A percentile compares a stretch with the other conserved stretches of the same genome.
phyloP scores from a whole-genome alignment of 92 coral and sea anemone genomes.

The Palythoa grandis region DNA sequence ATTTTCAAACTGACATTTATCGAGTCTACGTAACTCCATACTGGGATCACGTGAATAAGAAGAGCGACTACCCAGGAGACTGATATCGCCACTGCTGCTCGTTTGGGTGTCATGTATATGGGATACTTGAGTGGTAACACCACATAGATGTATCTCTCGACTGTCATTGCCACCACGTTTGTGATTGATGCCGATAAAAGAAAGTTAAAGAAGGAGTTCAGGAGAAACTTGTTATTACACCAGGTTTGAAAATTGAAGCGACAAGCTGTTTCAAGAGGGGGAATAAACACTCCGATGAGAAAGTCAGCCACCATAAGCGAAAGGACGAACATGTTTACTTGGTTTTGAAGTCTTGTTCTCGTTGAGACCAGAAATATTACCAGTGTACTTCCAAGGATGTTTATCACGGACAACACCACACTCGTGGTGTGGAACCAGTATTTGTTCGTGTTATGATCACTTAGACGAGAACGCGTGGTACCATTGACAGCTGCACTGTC shows the following conservation, averaged over 20 bases:
- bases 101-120: not conserved
- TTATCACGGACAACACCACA: not conserved
- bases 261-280: constrained; percentile 14
- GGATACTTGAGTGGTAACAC: constrained; percentile 23
- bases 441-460: not conserved
- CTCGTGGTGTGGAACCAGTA: constrained; percentile 18
- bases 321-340: constrained; percentile 27
- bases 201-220: constrained; percentile 18
- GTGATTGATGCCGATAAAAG: constrained; percentile 38
- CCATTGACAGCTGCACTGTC: not conserved
- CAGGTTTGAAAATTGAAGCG: not conserved
- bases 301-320: constrained; percentile 44
- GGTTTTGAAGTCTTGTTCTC: constrained; percentile 18
- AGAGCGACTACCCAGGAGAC: constrained; percentile 11
- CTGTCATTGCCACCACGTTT: constrained; percentile 22
- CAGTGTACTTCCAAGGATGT: constrained; percentile 16
- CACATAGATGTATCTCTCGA: constrained; percentile 21
- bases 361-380: constrained; percentile 35
- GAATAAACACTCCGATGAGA: constrained; percentile 17
- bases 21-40: constrained; percentile 12
- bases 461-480: not conserved
- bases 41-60: constrained; percentile 16
- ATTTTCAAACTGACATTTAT: not conserved
- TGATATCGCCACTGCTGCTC: not conserved
- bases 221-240: constrained; percentile 10